phyloP scores from a whole-genome alignment of 2,888 invertebrate species.

The Argynnis bischoffii region DNA sequence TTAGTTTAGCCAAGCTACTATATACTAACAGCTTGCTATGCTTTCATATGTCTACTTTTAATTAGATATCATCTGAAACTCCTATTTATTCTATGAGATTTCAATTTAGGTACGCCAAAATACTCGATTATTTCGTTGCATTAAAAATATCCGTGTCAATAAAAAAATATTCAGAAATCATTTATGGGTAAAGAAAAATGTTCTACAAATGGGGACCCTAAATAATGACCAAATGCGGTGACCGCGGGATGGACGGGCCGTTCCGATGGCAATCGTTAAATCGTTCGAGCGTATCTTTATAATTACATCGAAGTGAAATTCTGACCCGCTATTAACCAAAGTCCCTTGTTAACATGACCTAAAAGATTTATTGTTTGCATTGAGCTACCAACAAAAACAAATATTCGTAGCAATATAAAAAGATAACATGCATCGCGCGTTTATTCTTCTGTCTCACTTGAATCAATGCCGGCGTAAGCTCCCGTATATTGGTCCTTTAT shows the following conservation, averaged over 20 bases:
- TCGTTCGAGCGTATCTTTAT: conserved; percentile 13
- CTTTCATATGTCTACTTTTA: too few species aligned
- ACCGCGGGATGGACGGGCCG: conserved; percentile 6
- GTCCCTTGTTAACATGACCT: conserved; percentile 7
- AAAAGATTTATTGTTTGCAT: conserved; percentile 17
- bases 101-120: too few species aligned
- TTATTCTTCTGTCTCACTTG: conserved; percentile 25
- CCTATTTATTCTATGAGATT: too few species aligned
- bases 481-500: conserved; percentile 20
- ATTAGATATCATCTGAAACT: too few species aligned
- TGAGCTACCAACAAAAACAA: conserved; percentile 7
- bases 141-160: too few species aligned
- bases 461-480: conserved; percentile 30
- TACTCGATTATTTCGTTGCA: too few species aligned
- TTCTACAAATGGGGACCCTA: conserved; percentile 13
- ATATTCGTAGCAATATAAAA: conserved; percentile 14
- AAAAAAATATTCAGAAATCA: neutral
- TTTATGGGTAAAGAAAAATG: conserved; percentile 1
- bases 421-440: conserved; percentile 19
- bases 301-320: conserved; percentile 13
- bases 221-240: conserved; percentile 17
- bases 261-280: conserved; percentile 23
- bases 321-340: conserved; percentile 1
- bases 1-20: too few species aligned
- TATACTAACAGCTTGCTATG: too few species aligned